Base-by-base conservation (phyloP, 2,888 invertebrate species). In the Andrena marginata region DNA sequence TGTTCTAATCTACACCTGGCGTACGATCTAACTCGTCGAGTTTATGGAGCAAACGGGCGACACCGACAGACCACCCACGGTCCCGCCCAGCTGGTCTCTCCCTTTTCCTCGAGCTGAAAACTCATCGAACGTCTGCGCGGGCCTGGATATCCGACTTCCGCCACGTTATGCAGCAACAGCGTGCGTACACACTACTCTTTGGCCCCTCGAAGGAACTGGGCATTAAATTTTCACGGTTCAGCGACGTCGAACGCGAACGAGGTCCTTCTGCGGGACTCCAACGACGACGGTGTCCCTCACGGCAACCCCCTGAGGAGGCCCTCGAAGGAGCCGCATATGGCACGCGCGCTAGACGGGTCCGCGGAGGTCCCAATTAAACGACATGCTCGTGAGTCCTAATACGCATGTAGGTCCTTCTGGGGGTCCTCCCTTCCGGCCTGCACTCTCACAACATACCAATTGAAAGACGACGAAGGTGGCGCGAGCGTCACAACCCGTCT, bases 201-300 rank as follows among this genome's bases (percentile, higher is more conserved):
- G 60, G 67, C 77, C 81, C 75, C 77, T 1, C 29, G 67, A 83
- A 79, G 81, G 73, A 85, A 62, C 67, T 77, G 85, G 82, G 87
- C 89, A 90, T 89, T 84, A 90, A 91, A 90, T 90, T 85, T 89
- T 89, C 85, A 90, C 87, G 91, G 84, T 90, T 81, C 84, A 87
- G 82, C 82, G 86, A 87, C 48, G 10, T 76, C 79, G 79, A 80
- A 86, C 87, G 84, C 82, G 85, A 26, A 26, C 23, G 3, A 3
- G 87, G 82, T 75, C 74, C 72, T 77, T 69, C 69, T 69, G 59
- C 31, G 70, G 79, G 35, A 49, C 64, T 65, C 16, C 13, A 29
- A 33, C 20, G 59, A 54, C 69, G 64, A 26, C 20, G 65, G 64
- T 49, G 73, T 72, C 54, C 65, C 42, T 16, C 42, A 60, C 65